These are phyloP conservation scores for Rhynchonycteris naso DNA, from an alignment of 2,797 vertebrate genomes.

Conservation along the genomic window DNA sequence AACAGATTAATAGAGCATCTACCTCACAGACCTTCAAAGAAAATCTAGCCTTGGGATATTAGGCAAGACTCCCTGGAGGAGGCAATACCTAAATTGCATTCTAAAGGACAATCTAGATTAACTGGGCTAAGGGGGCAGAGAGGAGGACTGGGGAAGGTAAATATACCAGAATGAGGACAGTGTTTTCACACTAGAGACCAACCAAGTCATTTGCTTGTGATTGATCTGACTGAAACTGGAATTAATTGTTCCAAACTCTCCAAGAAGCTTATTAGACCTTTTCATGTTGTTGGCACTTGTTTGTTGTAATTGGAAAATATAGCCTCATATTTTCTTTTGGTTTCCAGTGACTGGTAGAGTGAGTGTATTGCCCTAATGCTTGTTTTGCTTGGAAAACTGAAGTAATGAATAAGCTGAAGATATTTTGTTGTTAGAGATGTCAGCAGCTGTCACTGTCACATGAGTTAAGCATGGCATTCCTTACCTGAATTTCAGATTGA, in stretches of 20 bases:
- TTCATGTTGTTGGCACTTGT: conserved; percentile 5
- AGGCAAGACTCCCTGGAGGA: not conserved
- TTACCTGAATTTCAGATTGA: not conserved
- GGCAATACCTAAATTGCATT: not conserved
- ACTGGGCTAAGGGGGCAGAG: not conserved
- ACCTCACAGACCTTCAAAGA: not conserved
- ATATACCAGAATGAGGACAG: not conserved
- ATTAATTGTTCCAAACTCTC: conserved; percentile 19
- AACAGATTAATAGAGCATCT: not conserved
- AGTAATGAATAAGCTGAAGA: not conserved
- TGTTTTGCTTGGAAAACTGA: conserved; percentile 26
- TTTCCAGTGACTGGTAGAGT: not conserved
- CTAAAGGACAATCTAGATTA: not conserved
- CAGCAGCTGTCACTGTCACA: not conserved
- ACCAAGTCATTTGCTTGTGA: conserved; percentile 11
- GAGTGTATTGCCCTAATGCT: not conserved
- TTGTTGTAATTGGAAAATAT: not conserved
- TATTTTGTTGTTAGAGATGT: conserved; percentile 1
- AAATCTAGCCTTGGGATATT: not conserved
- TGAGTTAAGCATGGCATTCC: not conserved
- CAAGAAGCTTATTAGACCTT: conserved; percentile 21
- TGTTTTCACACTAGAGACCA: not conserved
- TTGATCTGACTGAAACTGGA: conserved; percentile 31
- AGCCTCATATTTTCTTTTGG: conserved; percentile 16
- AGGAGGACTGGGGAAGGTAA: not conserved